Conservation (phyloP, 92 coral and sea anemone genomes). For the Palythoa grandis region DNA sequence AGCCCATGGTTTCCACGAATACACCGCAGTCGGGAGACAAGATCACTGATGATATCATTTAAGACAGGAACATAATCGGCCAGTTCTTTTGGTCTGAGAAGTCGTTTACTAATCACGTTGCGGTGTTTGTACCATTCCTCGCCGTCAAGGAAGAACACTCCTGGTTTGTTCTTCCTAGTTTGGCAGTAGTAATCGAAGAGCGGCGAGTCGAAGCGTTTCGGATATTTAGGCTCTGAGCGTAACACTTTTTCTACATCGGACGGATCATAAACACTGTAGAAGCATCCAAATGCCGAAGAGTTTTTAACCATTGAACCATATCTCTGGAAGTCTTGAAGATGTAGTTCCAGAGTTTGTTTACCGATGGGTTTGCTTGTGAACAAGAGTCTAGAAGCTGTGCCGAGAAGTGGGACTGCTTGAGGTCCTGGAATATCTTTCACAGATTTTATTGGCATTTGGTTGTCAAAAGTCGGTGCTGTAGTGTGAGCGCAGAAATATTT, state of each 20-base stretch:
- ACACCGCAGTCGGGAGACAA: too few relatives aligned
- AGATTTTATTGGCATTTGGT: slow-evolving; percentile 28
- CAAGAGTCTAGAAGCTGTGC: slow-evolving; percentile 33
- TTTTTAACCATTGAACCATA: slow-evolving; percentile 52
- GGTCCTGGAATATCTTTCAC: neutral
- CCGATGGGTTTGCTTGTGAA: slow-evolving; percentile 2
- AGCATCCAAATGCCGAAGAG: neutral
- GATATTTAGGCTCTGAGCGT: slow-evolving; percentile 61
- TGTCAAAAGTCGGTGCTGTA: neutral
- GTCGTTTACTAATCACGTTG: too few relatives aligned
- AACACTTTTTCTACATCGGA: neutral
- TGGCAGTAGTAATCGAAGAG: slow-evolving; percentile 43
- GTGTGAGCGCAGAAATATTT: too few relatives aligned
- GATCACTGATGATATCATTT: too few relatives aligned
- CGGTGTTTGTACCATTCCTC: too few relatives aligned
- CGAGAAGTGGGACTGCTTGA: slow-evolving; percentile 35
- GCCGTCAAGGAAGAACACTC: slow-evolving; percentile 55
- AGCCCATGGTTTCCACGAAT: slow-evolving; percentile 29
- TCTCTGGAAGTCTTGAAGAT: slow-evolving; percentile 24
- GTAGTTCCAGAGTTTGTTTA: slow-evolving; percentile 29
- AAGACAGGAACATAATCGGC: too few relatives aligned
- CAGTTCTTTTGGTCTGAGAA: too few relatives aligned
- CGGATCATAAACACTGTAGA: slow-evolving; percentile 59
- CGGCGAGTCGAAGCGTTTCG: slow-evolving; percentile 38
- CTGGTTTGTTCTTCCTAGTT: slow-evolving; percentile 49